Percentiles rank a stretch among this genome's conserved stretches.
Evolutionary conservation across 1,140 invertebrate genomes (phyloP).

Genomic region (Lepeophtheirus salmonis): DNA sequence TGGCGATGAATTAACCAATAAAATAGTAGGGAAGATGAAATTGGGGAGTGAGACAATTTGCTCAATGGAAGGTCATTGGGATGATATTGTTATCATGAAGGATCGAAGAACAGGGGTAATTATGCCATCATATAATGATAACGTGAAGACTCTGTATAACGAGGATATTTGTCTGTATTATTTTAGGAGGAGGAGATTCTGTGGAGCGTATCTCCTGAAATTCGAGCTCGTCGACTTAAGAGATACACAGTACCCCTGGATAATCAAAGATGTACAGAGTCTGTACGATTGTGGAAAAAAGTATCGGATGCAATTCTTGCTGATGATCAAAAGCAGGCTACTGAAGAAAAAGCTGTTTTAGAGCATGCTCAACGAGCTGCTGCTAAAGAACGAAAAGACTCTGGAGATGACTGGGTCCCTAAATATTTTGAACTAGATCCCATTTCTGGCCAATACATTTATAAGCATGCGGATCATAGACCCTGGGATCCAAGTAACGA

Average conservation of each 20-base stretch:
- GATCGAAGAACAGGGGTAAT: constrained; percentile 49
- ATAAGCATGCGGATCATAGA: constrained; percentile 48
- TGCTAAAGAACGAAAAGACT: constrained; percentile 41
- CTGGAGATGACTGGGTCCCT: constrained; percentile 42
- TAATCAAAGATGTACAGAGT: constrained; percentile 55
- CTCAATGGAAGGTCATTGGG: constrained; percentile 73
- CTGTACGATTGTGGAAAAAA: constrained; percentile 61
- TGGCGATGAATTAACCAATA: constrained; percentile 59
- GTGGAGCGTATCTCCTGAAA: constrained; percentile 47
- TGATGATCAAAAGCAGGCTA: constrained; percentile 58
- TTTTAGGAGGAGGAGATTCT: constrained; percentile 46
- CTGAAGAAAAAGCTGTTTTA: constrained; percentile 65
- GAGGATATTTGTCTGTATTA: background rate
- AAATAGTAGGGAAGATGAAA: constrained; percentile 60
- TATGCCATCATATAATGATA: background rate
- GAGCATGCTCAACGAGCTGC: constrained; percentile 62
- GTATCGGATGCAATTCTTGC: constrained; percentile 58
- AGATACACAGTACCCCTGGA: constrained; percentile 58
- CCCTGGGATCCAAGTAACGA: constrained; percentile 68
- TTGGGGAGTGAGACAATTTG: constrained; percentile 70
- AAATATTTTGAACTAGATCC: constrained; percentile 45
- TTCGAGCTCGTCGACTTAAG: constrained; percentile 47
- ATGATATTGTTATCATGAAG: constrained; percentile 58
- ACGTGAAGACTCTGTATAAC: background rate
- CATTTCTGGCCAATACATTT: constrained; percentile 47